phyloP scores from a whole-genome alignment of 2,797 vertebrate species.

The Hyperoplus lanceolatus region DNA sequence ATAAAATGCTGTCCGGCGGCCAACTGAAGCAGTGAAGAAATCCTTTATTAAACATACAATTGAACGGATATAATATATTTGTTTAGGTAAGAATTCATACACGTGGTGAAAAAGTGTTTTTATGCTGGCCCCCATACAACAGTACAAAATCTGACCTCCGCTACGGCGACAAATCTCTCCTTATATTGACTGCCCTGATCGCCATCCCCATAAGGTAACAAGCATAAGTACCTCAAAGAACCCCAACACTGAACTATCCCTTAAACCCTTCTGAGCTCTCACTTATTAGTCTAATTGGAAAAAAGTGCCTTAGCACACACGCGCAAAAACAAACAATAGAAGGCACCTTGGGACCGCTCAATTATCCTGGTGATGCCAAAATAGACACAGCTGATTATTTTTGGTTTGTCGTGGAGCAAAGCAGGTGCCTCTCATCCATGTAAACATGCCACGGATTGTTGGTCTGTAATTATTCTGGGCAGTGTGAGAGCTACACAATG shows the following conservation, averaged over 20 bases:
- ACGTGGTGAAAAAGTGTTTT: no score
- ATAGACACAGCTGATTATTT: conserved; percentile 48
- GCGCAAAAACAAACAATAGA: conserved; percentile 34
- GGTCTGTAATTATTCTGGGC: conserved; percentile 47
- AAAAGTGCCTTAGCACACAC: not conserved
- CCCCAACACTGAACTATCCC: not conserved
- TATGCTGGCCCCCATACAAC: no score
- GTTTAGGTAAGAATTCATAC: no score
- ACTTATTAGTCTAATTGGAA: conserved; percentile 2
- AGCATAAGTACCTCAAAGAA: no score
- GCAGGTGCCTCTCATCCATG: conserved; percentile 56
- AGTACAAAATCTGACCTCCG: no score
- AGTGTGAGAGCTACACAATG: conserved; percentile 14
- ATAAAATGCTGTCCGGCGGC: no score
- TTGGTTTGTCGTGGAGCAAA: conserved; percentile 42
- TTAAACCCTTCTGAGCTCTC: not conserved
- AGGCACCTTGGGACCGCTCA: conserved; percentile 36
- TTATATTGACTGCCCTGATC: no score
- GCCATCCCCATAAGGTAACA: no score
- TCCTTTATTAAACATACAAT: no score
- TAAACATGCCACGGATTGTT: conserved; percentile 55
- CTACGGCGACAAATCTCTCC: no score
- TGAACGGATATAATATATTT: no score
- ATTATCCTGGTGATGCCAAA: conserved; percentile 48
- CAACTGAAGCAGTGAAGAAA: no score